Evolutionary conservation across 2,113 vertebrate species (phyloP).

Genomic region (Trinectes maculatus): DNA sequence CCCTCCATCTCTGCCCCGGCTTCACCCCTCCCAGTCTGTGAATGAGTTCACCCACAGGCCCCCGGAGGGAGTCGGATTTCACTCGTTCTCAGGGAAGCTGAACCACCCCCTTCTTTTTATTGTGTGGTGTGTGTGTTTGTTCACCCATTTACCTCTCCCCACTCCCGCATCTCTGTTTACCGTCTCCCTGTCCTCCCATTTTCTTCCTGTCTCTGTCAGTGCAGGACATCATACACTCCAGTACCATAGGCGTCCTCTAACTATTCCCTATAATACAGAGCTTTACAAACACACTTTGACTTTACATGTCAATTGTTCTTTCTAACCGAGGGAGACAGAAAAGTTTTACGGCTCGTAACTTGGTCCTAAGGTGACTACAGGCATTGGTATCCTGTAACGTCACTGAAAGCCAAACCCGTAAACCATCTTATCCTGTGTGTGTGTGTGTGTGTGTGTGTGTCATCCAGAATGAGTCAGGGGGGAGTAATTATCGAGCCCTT

Average conservation of each 20-base stretch:
- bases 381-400: conserved; percentile 27
- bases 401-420: conserved; percentile 33
- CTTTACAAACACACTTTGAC: conserved; percentile 10
- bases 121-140: conserved; percentile 38
- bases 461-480: conserved; percentile 56
- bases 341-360: conserved; percentile 39
- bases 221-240: conserved; percentile 17
- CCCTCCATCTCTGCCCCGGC: conserved; percentile 6
- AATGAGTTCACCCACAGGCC: conserved; percentile 59
- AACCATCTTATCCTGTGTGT: conserved; percentile 56
- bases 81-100: conserved; percentile 54
- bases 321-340: conserved; percentile 3
- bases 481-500: conserved; percentile 54
- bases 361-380: conserved; percentile 38
- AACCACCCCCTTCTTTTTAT: conserved; percentile 41
- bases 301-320: conserved; percentile 23
- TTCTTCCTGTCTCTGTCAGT: conserved; percentile 15
- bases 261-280: conserved; percentile 19
- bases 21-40: conserved; percentile 33
- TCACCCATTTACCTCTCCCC: conserved; percentile 47
- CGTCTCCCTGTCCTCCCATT: conserved; percentile 38
- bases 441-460: conserved; percentile 55
- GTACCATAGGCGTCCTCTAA: conserved; percentile 34
- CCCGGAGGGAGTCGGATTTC: conserved; percentile 67
- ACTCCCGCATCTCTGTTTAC: conserved; percentile 56